These are phyloP conservation scores for Oncorhynchus clarkii DNA, from an alignment of 2,113 vertebrate genomes.

Conservation along the genomic window DNA sequence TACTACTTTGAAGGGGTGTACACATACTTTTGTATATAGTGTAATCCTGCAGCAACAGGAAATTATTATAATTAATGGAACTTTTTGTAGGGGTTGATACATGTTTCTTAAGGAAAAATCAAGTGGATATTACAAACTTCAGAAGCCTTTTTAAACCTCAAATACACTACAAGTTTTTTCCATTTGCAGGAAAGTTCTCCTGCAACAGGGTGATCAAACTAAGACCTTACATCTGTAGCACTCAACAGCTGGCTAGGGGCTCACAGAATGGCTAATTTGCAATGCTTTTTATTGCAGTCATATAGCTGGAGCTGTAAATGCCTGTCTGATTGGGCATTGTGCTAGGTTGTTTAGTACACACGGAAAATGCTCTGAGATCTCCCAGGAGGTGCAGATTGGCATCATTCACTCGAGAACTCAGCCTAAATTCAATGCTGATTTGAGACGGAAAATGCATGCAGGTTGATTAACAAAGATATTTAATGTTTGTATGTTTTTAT, in stretches of 20 bases:
- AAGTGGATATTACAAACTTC: too few species aligned
- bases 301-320: constrained; percentile 79
- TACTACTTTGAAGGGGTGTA: too few species aligned
- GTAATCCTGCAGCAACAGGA: too few species aligned
- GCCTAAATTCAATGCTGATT: neutral
- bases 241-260: constrained; percentile 73
- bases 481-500: constrained; percentile 26
- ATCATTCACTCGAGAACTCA: constrained; percentile 25
- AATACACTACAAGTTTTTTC: too few species aligned
- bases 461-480: neutral
- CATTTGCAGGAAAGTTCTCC: too few species aligned
- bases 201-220: too few species aligned
- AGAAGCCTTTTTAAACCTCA: too few species aligned
- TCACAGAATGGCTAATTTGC: constrained; percentile 73
- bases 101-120: too few species aligned
- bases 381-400: constrained; percentile 35
- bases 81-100: too few species aligned
- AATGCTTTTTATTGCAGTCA: constrained; percentile 74
- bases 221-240: constrained; percentile 44
- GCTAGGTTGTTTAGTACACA: constrained; percentile 40
- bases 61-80: too few species aligned
- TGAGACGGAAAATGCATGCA: neutral
- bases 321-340: constrained; percentile 71
- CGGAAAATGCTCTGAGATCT: constrained; percentile 38
- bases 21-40: too few species aligned